These are phyloP conservation scores for Epistrophe grossulariae DNA, from an alignment of 2,888 invertebrate species.

Conservation along the genomic window DNA sequence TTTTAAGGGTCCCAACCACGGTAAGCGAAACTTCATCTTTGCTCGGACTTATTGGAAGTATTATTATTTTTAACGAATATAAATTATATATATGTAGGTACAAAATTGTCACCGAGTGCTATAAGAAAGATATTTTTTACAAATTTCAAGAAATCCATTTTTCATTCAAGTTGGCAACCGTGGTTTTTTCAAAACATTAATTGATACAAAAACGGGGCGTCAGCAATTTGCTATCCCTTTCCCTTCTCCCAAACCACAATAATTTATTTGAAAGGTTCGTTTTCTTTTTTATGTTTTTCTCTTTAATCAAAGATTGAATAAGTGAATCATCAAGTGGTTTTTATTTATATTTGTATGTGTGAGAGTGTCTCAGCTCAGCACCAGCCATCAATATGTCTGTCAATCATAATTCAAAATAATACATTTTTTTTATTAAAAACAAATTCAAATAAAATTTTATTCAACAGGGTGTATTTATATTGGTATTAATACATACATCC, in stretches of 20 bases:
- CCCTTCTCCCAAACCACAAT: neutral
- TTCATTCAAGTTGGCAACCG: neutral
- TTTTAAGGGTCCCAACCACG: too few relatives aligned
- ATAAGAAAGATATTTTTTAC: too few relatives aligned
- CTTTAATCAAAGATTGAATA: slow-evolving; percentile 4
- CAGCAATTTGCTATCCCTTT: neutral
- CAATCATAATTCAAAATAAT: slow-evolving; percentile 19
- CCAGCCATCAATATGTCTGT: slow-evolving; percentile 27
- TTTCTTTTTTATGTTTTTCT: too few relatives aligned
- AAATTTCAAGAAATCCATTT: neutral
- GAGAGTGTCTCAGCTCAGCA: neutral
- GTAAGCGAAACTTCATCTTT: too few relatives aligned
- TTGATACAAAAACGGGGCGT: slow-evolving; percentile 7
- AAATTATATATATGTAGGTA: too few relatives aligned
- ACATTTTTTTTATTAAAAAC: neutral
- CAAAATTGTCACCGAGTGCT: too few relatives aligned
- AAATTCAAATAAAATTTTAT: neutral
- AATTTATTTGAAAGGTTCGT: neutral
- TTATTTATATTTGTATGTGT: neutral
- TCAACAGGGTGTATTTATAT: neutral
- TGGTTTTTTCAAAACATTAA: neutral
- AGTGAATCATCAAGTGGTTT: slow-evolving; percentile 12
- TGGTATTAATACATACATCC: slow-evolving; percentile 4
- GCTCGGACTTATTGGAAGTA: too few relatives aligned
- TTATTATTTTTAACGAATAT: too few relatives aligned